phyloP scores from a whole-genome alignment of 2,113 vertebrate species.

The Amia ocellicauda region DNA sequence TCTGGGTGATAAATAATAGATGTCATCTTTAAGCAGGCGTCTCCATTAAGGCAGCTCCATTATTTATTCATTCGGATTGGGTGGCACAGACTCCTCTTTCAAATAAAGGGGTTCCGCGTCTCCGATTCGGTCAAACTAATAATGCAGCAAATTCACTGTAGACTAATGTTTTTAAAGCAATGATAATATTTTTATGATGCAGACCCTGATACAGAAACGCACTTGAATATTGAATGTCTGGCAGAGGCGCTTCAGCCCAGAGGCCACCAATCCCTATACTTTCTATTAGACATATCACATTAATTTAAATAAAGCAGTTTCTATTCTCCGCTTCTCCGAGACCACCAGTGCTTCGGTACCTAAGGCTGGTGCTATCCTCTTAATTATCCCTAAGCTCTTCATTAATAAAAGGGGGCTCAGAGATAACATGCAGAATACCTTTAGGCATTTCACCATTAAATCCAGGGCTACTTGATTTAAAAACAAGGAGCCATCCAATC shows the following conservation, averaged over 20 bases:
- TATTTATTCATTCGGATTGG: constrained; percentile 49
- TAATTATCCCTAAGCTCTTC: constrained; percentile 23
- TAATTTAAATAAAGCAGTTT: constrained; percentile 7
- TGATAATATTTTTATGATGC: constrained; percentile 36
- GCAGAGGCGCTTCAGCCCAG: not conserved
- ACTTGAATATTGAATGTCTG: constrained; percentile 38
- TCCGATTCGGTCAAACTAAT: constrained; percentile 37
- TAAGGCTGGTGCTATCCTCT: constrained; percentile 9
- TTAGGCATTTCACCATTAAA: constrained; percentile 14
- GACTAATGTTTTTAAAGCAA: constrained; percentile 40
- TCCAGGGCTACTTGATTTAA: constrained; percentile 12
- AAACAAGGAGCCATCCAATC: not conserved
- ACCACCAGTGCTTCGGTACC: not conserved
- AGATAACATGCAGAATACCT: constrained; percentile 15
- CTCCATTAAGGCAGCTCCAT: constrained; percentile 44
- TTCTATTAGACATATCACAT: constrained; percentile 4
- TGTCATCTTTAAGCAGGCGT: constrained; percentile 48
- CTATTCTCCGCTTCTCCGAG: not conserved
- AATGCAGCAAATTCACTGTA: constrained; percentile 41
- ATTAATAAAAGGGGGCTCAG: constrained; percentile 17
- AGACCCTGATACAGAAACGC: constrained; percentile 20
- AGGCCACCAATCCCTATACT: not conserved
- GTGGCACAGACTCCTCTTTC: constrained; percentile 22
- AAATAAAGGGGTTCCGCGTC: constrained; percentile 28
- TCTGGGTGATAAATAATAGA: constrained; percentile 48